These are phyloP conservation scores for Ostrea denselamellosa DNA, from an alignment of 1,140 invertebrate species.

Conservation along the genomic window DNA sequence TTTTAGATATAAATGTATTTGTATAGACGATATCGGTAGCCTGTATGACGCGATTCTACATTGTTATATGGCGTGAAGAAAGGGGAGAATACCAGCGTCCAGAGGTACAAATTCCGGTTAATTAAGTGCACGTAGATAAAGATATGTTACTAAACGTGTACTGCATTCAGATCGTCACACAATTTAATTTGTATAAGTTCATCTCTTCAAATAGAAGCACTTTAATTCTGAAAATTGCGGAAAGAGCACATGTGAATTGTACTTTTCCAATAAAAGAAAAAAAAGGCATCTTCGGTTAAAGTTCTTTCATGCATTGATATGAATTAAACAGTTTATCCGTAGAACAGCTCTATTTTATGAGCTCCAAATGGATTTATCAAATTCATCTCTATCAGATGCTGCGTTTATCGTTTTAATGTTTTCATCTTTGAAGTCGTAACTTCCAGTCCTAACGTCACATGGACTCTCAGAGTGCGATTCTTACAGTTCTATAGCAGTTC, in stretches of 20 bases:
- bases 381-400: slow-evolving; percentile 25
- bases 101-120: not conserved
- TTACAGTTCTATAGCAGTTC: too few relatives aligned
- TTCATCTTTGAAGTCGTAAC: not conserved
- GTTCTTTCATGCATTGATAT: not conserved
- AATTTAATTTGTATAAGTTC: not conserved
- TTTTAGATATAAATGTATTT: not conserved
- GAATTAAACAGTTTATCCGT: not conserved
- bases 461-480: not conserved
- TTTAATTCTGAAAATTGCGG: not conserved
- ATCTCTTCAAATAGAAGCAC: not conserved
- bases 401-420: slow-evolving; percentile 21
- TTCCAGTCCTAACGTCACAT: not conserved
- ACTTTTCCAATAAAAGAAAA: not conserved
- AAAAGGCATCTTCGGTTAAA: not conserved
- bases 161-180: not conserved
- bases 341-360: not conserved
- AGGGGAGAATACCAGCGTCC: not conserved
- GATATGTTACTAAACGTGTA: not conserved
- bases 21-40: not conserved
- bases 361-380: slow-evolving; percentile 5
- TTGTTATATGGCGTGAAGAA: not conserved
- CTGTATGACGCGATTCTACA: not conserved
- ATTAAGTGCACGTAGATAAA: not conserved
- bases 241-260: not conserved